phyloP scores from a whole-genome alignment of 2,888 invertebrate genomes.

The Drosophila helvetica region DNA sequence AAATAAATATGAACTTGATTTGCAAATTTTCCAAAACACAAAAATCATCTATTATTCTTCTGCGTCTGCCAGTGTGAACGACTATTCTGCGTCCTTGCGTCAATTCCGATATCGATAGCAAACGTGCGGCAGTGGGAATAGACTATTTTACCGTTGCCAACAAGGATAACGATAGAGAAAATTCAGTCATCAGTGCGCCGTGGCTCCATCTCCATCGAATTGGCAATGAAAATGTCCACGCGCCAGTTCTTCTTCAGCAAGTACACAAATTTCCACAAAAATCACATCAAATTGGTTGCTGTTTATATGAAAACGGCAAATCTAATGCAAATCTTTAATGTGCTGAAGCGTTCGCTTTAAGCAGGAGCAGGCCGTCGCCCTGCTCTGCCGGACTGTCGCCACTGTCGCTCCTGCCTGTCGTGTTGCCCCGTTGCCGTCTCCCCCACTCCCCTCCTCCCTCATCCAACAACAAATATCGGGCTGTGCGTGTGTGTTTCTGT shows the following conservation, averaged over 20 bases:
- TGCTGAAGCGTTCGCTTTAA: constrained; percentile 82
- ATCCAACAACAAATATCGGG: constrained; percentile 39
- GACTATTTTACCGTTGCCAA: constrained; percentile 1
- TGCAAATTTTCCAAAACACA: too few species aligned
- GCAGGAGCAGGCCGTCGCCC: constrained; percentile 28
- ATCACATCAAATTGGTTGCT: constrained; percentile 83
- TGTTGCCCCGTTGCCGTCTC: constrained; percentile 20
- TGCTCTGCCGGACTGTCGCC: constrained; percentile 21
- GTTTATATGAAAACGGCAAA: constrained; percentile 84
- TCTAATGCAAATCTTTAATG: constrained; percentile 82
- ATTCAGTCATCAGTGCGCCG: constrained; percentile 70
- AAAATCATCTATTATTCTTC: too few species aligned
- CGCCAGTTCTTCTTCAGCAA: constrained; percentile 82
- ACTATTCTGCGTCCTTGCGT: too few species aligned
- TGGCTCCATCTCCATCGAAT: constrained; percentile 66
- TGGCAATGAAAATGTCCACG: constrained; percentile 82
- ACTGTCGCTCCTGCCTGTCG: constrained; percentile 19
- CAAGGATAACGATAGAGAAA: constrained; percentile 45
- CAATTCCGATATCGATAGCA: too few species aligned
- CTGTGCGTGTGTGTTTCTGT: constrained; percentile 16
- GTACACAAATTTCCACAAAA: constrained; percentile 83
- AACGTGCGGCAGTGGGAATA: too few species aligned
- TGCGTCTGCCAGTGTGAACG: too few species aligned
- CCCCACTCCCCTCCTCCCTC: constrained; percentile 21
- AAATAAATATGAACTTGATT: too few species aligned